A percentile compares a stretch with the other conserved stretches of the same genome.
phyloP scores from a whole-genome alignment of 2,113 vertebrate species.

The Empidonax traillii region DNA sequence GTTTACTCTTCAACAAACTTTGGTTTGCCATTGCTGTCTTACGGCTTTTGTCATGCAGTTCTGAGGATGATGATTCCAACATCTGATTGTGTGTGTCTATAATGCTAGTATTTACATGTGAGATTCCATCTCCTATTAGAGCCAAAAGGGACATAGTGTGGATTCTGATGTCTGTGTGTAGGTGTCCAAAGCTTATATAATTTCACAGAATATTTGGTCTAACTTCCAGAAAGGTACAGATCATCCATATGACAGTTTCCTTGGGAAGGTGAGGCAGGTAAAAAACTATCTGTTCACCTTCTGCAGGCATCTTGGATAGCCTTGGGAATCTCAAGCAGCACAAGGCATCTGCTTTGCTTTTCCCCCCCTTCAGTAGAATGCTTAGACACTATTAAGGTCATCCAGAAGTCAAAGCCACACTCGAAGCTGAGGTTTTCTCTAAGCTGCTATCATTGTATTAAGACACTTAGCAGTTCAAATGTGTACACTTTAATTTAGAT shows the following conservation, averaged over 20 bases:
- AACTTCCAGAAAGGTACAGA: background rate
- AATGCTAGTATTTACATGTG: background rate
- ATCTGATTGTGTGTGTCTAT: background rate
- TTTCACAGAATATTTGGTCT: background rate
- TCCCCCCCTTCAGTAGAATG: background rate
- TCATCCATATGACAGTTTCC: background rate
- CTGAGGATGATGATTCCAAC: background rate
- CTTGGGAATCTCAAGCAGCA: background rate
- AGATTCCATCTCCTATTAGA: background rate
- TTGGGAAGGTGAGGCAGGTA: background rate
- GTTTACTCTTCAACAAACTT: background rate
- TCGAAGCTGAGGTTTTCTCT: background rate
- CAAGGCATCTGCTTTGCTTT: background rate
- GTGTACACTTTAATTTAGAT: background rate
- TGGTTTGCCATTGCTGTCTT: background rate
- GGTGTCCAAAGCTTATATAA: background rate
- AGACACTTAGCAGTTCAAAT: background rate
- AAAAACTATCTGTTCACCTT: background rate
- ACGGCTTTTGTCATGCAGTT: background rate
- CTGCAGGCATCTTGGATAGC: background rate
- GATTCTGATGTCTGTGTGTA: background rate
- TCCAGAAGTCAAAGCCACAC: background rate
- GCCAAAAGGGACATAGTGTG: background rate
- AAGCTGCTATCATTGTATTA: background rate
- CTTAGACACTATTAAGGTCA: background rate